Base-by-base conservation (phyloP, 2,797 vertebrate species). In the Sylvia borin region DNA sequence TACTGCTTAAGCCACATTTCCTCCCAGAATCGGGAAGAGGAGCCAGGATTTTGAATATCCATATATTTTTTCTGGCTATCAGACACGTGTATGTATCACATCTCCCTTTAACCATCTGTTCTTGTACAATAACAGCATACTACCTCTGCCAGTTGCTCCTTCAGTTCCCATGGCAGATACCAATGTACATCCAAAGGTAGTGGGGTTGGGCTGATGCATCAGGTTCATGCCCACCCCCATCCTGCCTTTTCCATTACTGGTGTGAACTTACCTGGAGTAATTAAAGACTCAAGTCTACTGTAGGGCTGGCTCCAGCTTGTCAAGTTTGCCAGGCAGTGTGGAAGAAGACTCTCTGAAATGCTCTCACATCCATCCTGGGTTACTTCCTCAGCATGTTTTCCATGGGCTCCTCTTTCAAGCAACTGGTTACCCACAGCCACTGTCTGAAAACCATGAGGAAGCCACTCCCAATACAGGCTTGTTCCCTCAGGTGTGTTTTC, bases 51-150 rank as follows among this genome's bases (percentile, higher is more conserved):
- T 95, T 87, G 85, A 91, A 88, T 76, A 93, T 86, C 42, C 77
- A 32, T 92, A 16, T 92, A 73, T 94, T 95, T 95, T 97, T 95
- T 38, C 90, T 96, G 93, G 66, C 92, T 93, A 77, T 68, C 67
- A 87, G 70, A 90, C 22, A 70, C 48, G 58, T 26, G 66, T 82
- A 76, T 21, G 42, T 71, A 89, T 91, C 88, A 78, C 21, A 70
- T 92, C 88, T 87, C 70, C 71, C 36, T 82, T 77, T 85, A 81
- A 74, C 80, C 60, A 85, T 92, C 86, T 93, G 76, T 76, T 94
- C 70, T 27, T 73, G 40, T 62, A 61, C 48, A 81, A 34, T 54
- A 88, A 76, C 66, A 88, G 51, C 58, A 47, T 38, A 20, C 14
- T 58, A 55, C 43, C 67, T 79, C 85, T 93, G 58, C 85, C 71